These are phyloP conservation scores for Rousettus madagascariensis DNA, from an alignment of 2,797 vertebrate species.

Conservation along the genomic window DNA sequence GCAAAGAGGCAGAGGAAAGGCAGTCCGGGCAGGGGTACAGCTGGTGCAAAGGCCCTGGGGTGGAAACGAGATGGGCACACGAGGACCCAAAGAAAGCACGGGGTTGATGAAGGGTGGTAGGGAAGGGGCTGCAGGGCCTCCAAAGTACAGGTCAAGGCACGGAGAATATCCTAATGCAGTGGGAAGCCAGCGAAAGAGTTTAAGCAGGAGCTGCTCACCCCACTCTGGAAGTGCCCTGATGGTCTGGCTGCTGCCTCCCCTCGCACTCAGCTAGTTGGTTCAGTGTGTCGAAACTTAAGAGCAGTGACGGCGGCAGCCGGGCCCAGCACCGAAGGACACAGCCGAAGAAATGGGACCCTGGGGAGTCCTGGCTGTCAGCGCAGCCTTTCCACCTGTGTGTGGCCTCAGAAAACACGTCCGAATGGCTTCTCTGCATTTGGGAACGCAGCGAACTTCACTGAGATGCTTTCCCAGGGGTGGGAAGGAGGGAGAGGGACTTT, in stretches of 20 bases:
- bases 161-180: background rate
- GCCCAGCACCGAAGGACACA: background rate
- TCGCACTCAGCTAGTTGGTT: background rate
- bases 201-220: background rate
- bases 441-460: background rate
- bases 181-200: background rate
- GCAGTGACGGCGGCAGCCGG: background rate
- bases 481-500: background rate
- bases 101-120: accelerated
- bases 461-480: background rate
- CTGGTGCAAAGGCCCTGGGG: background rate
- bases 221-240: background rate
- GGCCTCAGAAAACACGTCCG: background rate
- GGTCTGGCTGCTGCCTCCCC: background rate
- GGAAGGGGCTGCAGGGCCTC: background rate
- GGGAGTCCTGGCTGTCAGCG: background rate
- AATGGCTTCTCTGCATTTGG: background rate
- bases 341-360: background rate
- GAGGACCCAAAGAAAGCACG: background rate
- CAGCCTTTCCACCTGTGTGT: background rate
- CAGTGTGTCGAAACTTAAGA: background rate
- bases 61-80: background rate
- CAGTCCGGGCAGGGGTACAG: no score
- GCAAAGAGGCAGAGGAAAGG: background rate
- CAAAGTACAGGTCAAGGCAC: background rate